These are phyloP conservation scores for Erythrolamprus reginae DNA, from an alignment of 2,113 vertebrate species.

Conservation along the genomic window DNA sequence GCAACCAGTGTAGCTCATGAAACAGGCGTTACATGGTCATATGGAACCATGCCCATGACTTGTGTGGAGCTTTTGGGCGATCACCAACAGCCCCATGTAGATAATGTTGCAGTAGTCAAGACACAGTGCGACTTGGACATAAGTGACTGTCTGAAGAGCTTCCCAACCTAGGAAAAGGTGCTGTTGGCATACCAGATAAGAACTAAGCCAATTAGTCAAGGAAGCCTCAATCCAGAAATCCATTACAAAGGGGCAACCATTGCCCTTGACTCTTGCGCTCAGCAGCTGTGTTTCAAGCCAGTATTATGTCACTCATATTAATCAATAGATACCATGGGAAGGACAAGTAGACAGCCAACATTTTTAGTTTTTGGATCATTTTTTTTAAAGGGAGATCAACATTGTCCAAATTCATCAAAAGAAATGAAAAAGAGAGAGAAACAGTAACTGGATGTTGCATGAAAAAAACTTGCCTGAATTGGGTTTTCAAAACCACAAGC, in stretches of 20 bases:
- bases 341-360: background rate
- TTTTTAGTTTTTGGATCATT: background rate
- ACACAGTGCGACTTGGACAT: background rate
- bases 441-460: background rate
- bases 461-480: background rate
- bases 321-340: background rate
- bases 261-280: background rate
- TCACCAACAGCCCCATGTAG: background rate
- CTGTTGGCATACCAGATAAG: background rate
- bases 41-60: background rate
- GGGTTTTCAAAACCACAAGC: background rate
- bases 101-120: background rate
- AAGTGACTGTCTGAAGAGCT: background rate
- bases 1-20: background rate
- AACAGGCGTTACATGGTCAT: background rate
- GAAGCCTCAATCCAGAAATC: background rate
- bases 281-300: background rate
- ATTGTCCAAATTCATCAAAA: background rate
- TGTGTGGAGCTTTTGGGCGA: background rate
- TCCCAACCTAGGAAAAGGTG: background rate
- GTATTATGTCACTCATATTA: background rate
- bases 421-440: background rate
- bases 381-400: background rate
- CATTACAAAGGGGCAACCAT: background rate
- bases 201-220: background rate